Conservation (phyloP, 2,113 vertebrate species). For the Corythornis vintsioides region DNA sequence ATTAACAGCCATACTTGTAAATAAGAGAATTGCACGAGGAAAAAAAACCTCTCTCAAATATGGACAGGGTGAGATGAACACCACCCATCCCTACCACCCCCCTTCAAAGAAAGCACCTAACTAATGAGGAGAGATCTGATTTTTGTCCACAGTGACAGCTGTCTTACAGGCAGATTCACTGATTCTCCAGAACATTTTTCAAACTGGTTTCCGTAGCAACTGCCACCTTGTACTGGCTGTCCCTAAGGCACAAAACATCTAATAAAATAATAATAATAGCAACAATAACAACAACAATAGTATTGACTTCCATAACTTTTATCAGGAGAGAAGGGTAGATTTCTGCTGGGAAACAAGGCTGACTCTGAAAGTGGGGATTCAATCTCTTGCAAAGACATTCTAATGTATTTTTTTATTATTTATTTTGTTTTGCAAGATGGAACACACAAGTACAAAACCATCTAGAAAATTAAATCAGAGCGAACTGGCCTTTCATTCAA, state of each 20-base stretch:
- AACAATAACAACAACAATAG: neutral
- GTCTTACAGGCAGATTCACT: constrained; percentile 58
- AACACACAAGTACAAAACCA: neutral
- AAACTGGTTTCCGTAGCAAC: constrained; percentile 74
- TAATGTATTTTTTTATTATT: neutral
- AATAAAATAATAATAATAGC: constrained; percentile 47
- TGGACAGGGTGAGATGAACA: neutral
- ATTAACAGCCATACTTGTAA: neutral
- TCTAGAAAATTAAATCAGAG: neutral
- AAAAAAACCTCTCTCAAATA: neutral
- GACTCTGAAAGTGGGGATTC: neutral
- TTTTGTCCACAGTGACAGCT: constrained; percentile 62
- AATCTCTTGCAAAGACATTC: neutral
- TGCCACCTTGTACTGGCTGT: constrained; percentile 11
- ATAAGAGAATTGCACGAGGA: neutral
- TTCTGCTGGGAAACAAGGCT: constrained; percentile 26
- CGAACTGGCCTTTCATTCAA: neutral
- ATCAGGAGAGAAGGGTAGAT: neutral
- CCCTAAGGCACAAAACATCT: constrained; percentile 43
- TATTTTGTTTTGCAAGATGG: neutral
- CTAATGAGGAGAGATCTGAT: constrained; percentile 37
- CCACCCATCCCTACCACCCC: neutral
- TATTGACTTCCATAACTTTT: neutral
- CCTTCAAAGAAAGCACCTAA: neutral
- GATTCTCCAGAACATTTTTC: constrained; percentile 39